Conservation (phyloP, 2,888 invertebrate species). For the Thecocarcelia acutangulata region DNA sequence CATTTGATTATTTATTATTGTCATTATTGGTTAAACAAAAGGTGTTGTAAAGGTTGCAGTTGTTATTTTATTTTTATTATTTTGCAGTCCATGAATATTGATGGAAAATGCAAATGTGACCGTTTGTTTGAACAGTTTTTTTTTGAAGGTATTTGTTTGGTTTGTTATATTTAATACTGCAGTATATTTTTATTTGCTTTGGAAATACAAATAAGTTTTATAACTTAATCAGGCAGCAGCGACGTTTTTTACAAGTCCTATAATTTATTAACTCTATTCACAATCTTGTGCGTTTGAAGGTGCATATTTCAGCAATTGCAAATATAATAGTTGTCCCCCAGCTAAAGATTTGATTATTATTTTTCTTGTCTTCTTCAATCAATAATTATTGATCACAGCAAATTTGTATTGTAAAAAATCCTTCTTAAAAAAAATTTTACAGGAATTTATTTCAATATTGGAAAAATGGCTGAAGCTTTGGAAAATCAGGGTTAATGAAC, state of each 20-base stretch:
- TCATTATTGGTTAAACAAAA: slow-evolving; percentile 68
- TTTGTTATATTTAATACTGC: slow-evolving; percentile 53
- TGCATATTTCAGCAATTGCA: too few species aligned
- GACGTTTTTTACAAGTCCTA: neutral
- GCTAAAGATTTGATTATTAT: too few species aligned
- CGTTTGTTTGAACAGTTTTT: slow-evolving; percentile 22
- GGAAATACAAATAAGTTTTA: slow-evolving; percentile 37
- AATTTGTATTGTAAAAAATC: too few species aligned
- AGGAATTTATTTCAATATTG: too few species aligned
- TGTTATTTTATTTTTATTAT: neutral
- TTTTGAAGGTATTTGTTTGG: slow-evolving; percentile 2
- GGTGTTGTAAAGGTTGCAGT: slow-evolving; percentile 57
- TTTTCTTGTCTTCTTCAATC: too few species aligned
- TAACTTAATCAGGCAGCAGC: slow-evolving; percentile 65
- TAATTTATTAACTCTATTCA: too few species aligned
- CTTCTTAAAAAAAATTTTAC: too few species aligned
- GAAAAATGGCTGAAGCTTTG: too few species aligned
- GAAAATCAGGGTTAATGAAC: too few species aligned
- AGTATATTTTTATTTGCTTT: slow-evolving; percentile 67
- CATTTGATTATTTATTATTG: slow-evolving; percentile 65
- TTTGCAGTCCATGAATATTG: slow-evolving; percentile 19
- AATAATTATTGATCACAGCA: too few species aligned
- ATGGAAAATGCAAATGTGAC: slow-evolving; percentile 22
- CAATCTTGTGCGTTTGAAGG: too few species aligned
- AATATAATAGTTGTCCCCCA: too few species aligned